phyloP scores from a whole-genome alignment of 2,797 vertebrate species.

The Iguana delicatissima region DNA sequence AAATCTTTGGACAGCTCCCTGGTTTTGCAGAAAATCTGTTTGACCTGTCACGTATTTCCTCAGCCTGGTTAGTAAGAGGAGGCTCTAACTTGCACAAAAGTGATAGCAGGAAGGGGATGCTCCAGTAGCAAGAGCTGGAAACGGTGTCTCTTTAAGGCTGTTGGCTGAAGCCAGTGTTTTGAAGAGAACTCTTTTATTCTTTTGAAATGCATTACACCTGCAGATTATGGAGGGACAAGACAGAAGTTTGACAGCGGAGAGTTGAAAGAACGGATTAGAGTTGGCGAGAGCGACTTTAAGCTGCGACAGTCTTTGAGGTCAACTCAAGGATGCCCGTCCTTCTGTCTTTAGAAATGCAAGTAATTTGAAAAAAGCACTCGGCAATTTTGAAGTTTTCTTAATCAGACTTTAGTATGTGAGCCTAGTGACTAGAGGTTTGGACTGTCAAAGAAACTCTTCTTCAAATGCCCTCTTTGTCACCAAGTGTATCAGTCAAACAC shows the following conservation, averaged over 20 bases:
- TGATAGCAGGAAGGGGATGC: too few relatives aligned
- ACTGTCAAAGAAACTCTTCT: neutral
- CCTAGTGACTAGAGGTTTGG: too few relatives aligned
- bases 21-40: neutral
- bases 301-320: slow-evolving; percentile 42
- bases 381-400: neutral
- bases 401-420: neutral
- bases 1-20: neutral
- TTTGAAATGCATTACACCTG: slow-evolving; percentile 40
- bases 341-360: neutral
- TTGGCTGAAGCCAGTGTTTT: slow-evolving; percentile 33
- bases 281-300: slow-evolving; percentile 9
- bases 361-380: neutral
- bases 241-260: slow-evolving; percentile 51
- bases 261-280: slow-evolving; percentile 59
- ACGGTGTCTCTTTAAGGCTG: slow-evolving; percentile 21
- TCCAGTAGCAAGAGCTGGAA: neutral
- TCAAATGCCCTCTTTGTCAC: neutral
- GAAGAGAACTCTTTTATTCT: slow-evolving; percentile 44
- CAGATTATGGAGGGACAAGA: slow-evolving; percentile 31
- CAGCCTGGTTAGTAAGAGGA: neutral
- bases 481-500: neutral
- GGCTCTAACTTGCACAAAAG: neutral
- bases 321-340: slow-evolving; percentile 40
- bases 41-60: neutral